A percentile compares a stretch with the other conserved stretches of the same genome.
Evolutionary conservation across 1,140 invertebrate species (phyloP).

Genomic region (Aplysia californica): DNA sequence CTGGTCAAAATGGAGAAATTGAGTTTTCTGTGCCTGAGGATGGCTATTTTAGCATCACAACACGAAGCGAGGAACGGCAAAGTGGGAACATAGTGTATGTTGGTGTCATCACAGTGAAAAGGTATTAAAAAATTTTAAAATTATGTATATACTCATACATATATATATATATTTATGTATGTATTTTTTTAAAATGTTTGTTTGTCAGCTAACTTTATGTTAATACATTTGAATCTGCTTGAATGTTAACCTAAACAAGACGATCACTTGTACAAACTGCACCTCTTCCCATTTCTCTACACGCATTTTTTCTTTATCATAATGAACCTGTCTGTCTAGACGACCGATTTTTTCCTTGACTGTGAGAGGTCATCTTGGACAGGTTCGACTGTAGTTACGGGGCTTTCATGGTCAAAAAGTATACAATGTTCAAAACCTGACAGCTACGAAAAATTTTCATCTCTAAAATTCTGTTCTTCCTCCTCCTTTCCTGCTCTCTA

Average conservation of each 20-base stretch:
- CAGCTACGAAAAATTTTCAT: too few species aligned
- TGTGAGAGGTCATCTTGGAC: too few species aligned
- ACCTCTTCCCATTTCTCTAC: too few species aligned
- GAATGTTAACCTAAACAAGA: not conserved
- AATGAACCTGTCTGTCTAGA: too few species aligned
- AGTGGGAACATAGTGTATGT: not conserved
- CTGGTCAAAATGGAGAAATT: slow-evolving; percentile 3
- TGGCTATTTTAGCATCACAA: slow-evolving; percentile 1
- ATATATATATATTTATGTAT: not conserved
- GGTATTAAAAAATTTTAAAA: slow-evolving; percentile 2
- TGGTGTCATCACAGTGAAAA: slow-evolving; percentile 11
- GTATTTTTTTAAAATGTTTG: not conserved
- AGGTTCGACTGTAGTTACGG: too few species aligned
- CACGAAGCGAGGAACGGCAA: not conserved
- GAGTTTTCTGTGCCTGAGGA: not conserved
- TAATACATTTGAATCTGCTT: not conserved
- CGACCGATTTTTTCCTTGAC: too few species aligned
- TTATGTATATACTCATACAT: not conserved
- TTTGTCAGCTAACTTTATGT: not conserved
- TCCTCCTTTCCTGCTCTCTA: too few species aligned
- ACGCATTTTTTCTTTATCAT: too few species aligned
- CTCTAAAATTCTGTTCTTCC: too few species aligned
- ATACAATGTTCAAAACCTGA: too few species aligned
- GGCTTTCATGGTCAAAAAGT: too few species aligned
- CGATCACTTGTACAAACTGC: not conserved